Percentiles rank a stretch among this genome's conserved stretches.
Evolutionary conservation across 2,888 invertebrate genomes (phyloP).

Genomic region (Protodeltote pygarga): DNA sequence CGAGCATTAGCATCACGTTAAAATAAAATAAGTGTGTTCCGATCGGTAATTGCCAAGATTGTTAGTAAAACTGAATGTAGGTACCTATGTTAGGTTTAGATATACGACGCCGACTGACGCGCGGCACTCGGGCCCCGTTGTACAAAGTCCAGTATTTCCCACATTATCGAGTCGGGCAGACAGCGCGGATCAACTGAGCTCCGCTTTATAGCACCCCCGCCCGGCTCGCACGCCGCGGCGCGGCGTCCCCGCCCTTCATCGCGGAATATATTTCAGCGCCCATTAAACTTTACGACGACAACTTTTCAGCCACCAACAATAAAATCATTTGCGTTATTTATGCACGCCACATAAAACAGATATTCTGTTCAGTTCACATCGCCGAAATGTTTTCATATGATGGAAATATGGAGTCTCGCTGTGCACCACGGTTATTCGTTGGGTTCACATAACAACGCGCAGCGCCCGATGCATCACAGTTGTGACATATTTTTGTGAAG

Average conservation of each 20-base stretch:
- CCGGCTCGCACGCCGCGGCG: background rate
- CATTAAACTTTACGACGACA: conserved; percentile 71
- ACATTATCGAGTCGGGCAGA: conserved; percentile 32
- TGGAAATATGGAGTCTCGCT: conserved; percentile 17
- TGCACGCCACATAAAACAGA: conserved; percentile 35
- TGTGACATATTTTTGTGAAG: conserved; percentile 29
- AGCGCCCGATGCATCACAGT: conserved; percentile 31
- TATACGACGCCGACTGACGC: too few species aligned
- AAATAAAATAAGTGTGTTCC: too few species aligned
- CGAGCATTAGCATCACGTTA: too few species aligned
- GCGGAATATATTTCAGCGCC: conserved; percentile 64
- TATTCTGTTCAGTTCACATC: conserved; percentile 9
- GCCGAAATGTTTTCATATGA: conserved; percentile 3
- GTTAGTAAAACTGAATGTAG: too few species aligned
- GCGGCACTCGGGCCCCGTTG: too few species aligned
- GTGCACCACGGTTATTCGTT: conserved; percentile 20
- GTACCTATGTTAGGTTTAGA: too few species aligned
- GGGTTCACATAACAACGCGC: background rate
- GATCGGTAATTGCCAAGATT: too few species aligned
- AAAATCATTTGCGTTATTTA: conserved; percentile 66
- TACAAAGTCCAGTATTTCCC: conserved; percentile 10
- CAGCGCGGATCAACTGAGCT: conserved; percentile 37
- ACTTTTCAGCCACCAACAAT: conserved; percentile 69
- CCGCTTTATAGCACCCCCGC: conserved; percentile 20
- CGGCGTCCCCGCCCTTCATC: conserved; percentile 17